Evolutionary conservation across 2,888 invertebrate genomes (phyloP), one percentile per base, ranked within the genome.

Genomic region (Stenotaenia linearis): DNA sequence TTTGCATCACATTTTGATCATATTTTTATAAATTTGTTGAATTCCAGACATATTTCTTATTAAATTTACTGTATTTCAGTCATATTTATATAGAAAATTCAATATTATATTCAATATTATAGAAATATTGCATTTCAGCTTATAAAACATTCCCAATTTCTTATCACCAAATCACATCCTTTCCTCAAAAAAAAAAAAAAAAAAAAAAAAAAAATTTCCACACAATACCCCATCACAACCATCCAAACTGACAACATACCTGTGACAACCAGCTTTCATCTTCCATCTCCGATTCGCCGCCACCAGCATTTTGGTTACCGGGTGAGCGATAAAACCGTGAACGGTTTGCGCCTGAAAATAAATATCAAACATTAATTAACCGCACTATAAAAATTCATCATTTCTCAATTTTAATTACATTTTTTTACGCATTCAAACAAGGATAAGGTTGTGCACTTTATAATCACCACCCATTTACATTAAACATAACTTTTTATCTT

Each of bases 221-320:
- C 25, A 23, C 74, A 61, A 61, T 25, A 75, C 28, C 25, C n/a
- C 1, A 75, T n/a, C n/a, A 75, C 25, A 75, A 75, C n/a, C n/a
- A n/a, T n/a, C n/a, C n/a, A n/a, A 32, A 77, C n/a, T 37, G n/a
- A n/a, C 32, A 23, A 15, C 15, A 76, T 82, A 86, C 87, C 85
- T 88, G 96, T 79, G 96, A 94, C 83, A 97, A 88, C 97, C 97
- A 97, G 81, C 93, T 91, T 86, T 96, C 96, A 85, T 93, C 92
- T 80, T 90, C 89, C 81, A 91, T 90, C 84, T 85, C 89, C 80
- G 83, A 81, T 56, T 83, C 83, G 79, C 86, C 85, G n/a, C 80
- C 75, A 18, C 79, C 79, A 50, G 23, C 32, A 25, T 37, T 21
- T 21, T 77, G 37, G 40, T 21, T 40, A 15, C 77, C 37, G 23